phyloP scores from a whole-genome alignment of 1,140 invertebrate species.

The Dendrolimus kikuchii region DNA sequence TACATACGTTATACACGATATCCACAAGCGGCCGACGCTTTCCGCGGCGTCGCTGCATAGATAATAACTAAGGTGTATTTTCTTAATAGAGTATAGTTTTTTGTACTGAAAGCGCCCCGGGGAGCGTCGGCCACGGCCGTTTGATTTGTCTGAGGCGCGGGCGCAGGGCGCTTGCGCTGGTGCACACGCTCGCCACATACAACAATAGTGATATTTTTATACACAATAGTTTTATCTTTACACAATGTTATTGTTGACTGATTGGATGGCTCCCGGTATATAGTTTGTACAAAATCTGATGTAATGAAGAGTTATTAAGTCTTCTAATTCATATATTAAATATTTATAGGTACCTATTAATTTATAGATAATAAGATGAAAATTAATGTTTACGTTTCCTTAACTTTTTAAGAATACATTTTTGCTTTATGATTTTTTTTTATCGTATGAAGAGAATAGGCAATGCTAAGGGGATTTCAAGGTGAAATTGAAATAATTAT shows the following conservation, averaged over 20 bases:
- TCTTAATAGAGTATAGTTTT: constrained; percentile 62
- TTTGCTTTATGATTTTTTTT: not conserved
- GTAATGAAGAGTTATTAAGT: constrained; percentile 49
- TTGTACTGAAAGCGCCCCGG: constrained; percentile 42
- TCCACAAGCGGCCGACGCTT: constrained; percentile 34
- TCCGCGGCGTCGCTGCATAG: constrained; percentile 35
- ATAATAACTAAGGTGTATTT: constrained; percentile 47
- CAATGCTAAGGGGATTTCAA: not conserved
- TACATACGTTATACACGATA: constrained; percentile 61
- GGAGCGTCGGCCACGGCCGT: constrained; percentile 34
- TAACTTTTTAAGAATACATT: constrained; percentile 2
- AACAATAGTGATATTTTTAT: constrained; percentile 70
- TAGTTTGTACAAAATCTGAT: constrained; percentile 64
- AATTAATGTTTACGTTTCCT: constrained; percentile 17
- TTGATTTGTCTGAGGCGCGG: constrained; percentile 50
- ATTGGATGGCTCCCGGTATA: constrained; percentile 66
- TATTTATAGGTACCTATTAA: constrained; percentile 13
- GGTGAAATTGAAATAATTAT: no score
- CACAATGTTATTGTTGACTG: constrained; percentile 67
- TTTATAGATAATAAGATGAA: constrained; percentile 8
- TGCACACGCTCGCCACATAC: constrained; percentile 31
- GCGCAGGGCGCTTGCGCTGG: constrained; percentile 5
- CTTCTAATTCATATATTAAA: constrained; percentile 37
- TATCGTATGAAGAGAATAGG: not conserved
- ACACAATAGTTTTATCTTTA: constrained; percentile 70